Evolutionary conservation across 2,113 vertebrate species (phyloP).

Genomic region (Nanger granti): DNA sequence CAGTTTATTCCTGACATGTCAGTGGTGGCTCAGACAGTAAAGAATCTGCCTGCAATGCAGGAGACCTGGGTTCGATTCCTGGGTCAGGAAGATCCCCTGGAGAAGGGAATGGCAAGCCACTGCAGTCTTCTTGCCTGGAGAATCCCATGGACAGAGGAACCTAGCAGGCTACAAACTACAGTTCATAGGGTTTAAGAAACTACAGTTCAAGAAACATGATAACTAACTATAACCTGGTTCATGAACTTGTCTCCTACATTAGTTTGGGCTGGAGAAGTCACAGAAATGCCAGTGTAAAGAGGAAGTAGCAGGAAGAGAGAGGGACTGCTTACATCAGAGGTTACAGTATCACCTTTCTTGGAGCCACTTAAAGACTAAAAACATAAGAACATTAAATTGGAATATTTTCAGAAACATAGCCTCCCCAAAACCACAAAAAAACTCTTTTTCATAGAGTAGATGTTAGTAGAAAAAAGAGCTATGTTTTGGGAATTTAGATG

Average conservation of each 20-base stretch:
- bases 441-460: background rate
- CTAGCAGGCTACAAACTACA: background rate
- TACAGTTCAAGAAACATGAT: background rate
- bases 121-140: background rate
- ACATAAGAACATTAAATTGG: background rate
- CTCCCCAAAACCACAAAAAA: background rate
- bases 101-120: background rate
- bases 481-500: background rate
- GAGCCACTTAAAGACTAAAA: background rate
- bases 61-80: background rate
- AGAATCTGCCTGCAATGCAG: background rate
- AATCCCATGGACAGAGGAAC: background rate
- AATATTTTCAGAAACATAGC: background rate
- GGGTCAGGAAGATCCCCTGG: background rate
- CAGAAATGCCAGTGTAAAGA: background rate
- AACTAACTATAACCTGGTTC: background rate
- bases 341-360: background rate
- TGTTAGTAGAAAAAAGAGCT: background rate
- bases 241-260: background rate
- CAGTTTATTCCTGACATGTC: background rate
- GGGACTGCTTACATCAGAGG: background rate
- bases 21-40: background rate
- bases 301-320: background rate
- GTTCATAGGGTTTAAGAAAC: background rate
- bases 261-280: background rate